Conservation (phyloP, 1,140 invertebrate species). For the Pseudomyrmex flavicornis region DNA sequence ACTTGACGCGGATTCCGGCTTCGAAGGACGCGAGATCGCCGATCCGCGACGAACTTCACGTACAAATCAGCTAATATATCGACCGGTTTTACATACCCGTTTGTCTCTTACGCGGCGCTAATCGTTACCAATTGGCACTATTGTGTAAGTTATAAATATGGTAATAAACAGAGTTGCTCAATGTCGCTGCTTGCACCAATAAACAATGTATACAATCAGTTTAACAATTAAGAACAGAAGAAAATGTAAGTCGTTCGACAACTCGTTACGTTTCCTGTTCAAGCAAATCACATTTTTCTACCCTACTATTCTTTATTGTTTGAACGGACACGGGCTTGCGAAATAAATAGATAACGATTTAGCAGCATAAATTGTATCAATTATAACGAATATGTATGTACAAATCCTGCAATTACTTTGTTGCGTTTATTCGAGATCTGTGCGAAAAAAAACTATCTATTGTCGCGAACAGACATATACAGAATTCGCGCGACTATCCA, state of each 20-base stretch:
- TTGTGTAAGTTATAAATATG: conserved; percentile 57
- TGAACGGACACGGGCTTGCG: background rate
- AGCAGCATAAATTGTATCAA: no score
- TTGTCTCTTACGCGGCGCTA: conserved; percentile 37
- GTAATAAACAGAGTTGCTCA: conserved; percentile 45
- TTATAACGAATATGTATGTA: background rate
- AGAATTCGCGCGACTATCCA: background rate
- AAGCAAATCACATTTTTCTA: conserved; percentile 15
- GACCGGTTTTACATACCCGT: conserved; percentile 35
- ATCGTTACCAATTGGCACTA: conserved; percentile 57
- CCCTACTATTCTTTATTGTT: conserved; percentile 1
- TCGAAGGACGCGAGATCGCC: conserved; percentile 79
- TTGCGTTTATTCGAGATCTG: background rate
- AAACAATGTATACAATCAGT: conserved; percentile 46
- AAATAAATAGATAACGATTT: background rate
- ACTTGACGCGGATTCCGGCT: conserved; percentile 79
- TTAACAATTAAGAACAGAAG: conserved; percentile 2
- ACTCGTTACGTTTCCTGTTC: conserved; percentile 31
- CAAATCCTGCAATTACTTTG: background rate
- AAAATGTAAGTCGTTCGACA: conserved; percentile 31
- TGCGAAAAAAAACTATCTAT: background rate
- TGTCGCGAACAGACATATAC: background rate
- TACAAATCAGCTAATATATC: conserved; percentile 65
- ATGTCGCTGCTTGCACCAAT: conserved; percentile 21
- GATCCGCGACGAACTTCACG: conserved; percentile 78